phyloP scores from a whole-genome alignment of 1,140 invertebrate species.

The Drosophila simulans region DNA sequence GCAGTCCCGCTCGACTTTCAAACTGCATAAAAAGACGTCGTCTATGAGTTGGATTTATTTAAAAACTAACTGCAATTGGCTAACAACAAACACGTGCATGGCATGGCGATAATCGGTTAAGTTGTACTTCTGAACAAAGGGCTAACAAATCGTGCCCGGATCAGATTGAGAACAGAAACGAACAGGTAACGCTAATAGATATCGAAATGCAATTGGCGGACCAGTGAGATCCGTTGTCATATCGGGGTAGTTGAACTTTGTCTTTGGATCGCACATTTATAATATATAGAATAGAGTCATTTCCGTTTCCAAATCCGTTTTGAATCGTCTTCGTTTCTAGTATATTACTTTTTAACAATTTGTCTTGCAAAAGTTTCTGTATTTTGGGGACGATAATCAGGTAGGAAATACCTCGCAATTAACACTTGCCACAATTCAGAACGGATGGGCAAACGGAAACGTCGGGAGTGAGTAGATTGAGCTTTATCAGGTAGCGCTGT shows the following conservation, averaged over 20 bases:
- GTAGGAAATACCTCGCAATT: no score
- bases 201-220: slow-evolving; percentile 45
- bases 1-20: no score
- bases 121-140: slow-evolving; percentile 8
- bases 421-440: neutral
- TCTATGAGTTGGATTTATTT: slow-evolving; percentile 44
- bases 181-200: slow-evolving; percentile 35
- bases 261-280: slow-evolving; percentile 28
- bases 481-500: slow-evolving; percentile 19
- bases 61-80: slow-evolving; percentile 49
- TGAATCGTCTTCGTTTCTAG: neutral
- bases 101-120: slow-evolving; percentile 40
- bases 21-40: neutral
- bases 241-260: slow-evolving; percentile 44
- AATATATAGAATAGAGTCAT: slow-evolving; percentile 1
- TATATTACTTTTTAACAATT: neutral
- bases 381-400: no score
- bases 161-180: neutral
- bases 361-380: neutral
- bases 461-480: slow-evolving; percentile 19
- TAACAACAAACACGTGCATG: slow-evolving; percentile 55
- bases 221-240: slow-evolving; percentile 5
- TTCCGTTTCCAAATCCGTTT: neutral
- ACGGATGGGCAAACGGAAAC: neutral
- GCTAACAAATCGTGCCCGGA: slow-evolving; percentile 5